A percentile compares a stretch with the other conserved stretches of the same genome.
Conservation (phyloP, 2,797 vertebrate genomes). For the Hoplostethus atlanticus region DNA sequence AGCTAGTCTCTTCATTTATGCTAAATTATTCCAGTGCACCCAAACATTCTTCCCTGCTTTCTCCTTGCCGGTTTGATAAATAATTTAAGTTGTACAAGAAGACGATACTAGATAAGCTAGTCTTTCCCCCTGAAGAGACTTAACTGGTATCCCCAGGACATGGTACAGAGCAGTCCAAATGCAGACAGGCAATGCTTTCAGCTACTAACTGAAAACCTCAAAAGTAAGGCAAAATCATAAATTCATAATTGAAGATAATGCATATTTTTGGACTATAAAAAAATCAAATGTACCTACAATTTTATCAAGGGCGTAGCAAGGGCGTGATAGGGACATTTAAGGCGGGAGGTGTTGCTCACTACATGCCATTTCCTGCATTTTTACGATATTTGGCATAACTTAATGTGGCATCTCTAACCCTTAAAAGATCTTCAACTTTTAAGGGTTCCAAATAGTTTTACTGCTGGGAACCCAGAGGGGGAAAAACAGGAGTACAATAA, state of each 20-base stretch:
- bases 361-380: too few species aligned
- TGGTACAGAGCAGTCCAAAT: conserved; percentile 16
- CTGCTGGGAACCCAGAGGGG: too few species aligned
- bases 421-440: too few species aligned
- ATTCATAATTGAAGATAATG: not conserved
- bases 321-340: too few species aligned
- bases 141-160: conserved; percentile 26
- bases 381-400: too few species aligned
- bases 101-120: conserved; percentile 47
- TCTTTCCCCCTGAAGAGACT: conserved; percentile 23
- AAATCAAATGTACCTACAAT: too few species aligned
- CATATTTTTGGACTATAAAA: not conserved
- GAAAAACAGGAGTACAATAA: too few species aligned
- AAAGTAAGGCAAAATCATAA: conserved; percentile 2
- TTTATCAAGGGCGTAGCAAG: too few species aligned
- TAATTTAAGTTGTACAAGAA: conserved; percentile 49
- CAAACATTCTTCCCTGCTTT: conserved; percentile 10
- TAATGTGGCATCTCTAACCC: too few species aligned
- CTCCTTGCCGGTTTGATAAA: conserved; percentile 40
- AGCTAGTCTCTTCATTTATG: conserved; percentile 29
- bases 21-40: conserved; percentile 3
- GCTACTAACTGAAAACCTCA: conserved; percentile 3
- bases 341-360: too few species aligned
- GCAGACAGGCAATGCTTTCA: not conserved
- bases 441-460: too few species aligned